phyloP scores from a whole-genome alignment of 2,797 vertebrate genomes.

The Harpagifer antarcticus region DNA sequence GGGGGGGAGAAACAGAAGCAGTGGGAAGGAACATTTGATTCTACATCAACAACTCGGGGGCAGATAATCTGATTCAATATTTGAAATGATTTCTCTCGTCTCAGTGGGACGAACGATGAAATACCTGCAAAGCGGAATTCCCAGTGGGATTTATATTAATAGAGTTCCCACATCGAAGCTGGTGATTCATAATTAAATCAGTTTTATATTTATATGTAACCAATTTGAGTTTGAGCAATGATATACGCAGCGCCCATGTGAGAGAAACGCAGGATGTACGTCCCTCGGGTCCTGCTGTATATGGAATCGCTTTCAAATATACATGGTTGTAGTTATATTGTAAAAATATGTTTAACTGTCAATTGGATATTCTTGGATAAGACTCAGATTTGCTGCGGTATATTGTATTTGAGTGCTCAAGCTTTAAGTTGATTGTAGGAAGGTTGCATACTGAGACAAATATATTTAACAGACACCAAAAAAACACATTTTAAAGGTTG shows the following conservation, averaged over 20 bases:
- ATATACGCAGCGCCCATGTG: not conserved
- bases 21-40: constrained; percentile 48
- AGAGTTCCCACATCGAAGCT: constrained; percentile 1
- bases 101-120: constrained; percentile 4
- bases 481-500: not conserved
- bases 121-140: constrained; percentile 26
- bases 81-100: constrained; percentile 22
- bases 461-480: not conserved
- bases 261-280: not conserved
- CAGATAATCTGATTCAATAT: constrained; percentile 42
- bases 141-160: constrained; percentile 20
- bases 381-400: not conserved
- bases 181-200: constrained; percentile 11
- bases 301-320: not conserved
- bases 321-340: not conserved
- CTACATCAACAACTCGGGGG: constrained; percentile 14
- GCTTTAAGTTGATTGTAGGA: not conserved
- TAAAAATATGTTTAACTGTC: not conserved
- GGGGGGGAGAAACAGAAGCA: constrained; percentile 33
- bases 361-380: constrained; percentile 2
- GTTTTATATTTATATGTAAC: constrained; percentile 15
- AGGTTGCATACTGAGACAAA: not conserved
- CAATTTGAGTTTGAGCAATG: not conserved
- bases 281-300: not conserved
- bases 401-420: not conserved